These are phyloP conservation scores for Mesochorus sp. DNA, from an alignment of 2,888 invertebrate genomes.

Conservation along the genomic window DNA sequence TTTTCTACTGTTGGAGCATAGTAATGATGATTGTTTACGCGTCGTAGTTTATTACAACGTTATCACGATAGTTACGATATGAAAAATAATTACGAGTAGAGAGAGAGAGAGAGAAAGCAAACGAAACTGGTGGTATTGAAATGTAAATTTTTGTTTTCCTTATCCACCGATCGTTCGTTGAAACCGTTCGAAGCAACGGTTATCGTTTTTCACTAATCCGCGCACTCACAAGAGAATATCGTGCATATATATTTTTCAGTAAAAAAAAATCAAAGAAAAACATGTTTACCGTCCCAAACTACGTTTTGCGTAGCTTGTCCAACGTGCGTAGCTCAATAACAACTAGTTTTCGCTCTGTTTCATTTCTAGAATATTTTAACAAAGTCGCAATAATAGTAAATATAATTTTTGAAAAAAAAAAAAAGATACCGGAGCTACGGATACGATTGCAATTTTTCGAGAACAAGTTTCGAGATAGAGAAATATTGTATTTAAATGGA, in stretches of 20 bases:
- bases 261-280: no score
- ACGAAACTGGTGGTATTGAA: constrained; percentile 42
- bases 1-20: constrained; percentile 37
- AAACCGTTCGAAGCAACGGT: not conserved
- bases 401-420: no score
- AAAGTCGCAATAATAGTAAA: constrained; percentile 16
- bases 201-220: constrained; percentile 24
- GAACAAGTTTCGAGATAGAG: no score
- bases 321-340: constrained; percentile 38
- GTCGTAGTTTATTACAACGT: constrained; percentile 57
- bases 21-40: constrained; percentile 55
- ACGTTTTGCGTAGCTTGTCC: constrained; percentile 52
- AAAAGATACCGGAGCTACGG: no score
- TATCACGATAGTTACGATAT: constrained; percentile 47
- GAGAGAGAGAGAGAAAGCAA: constrained; percentile 6
- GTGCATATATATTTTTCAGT: constrained; percentile 58
- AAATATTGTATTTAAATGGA: no score
- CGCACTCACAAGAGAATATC: constrained; percentile 19
- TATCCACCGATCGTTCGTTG: constrained; percentile 38
- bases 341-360: not conserved
- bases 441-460: no score
- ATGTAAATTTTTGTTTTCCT: constrained; percentile 47
- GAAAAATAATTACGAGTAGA: constrained; percentile 24
- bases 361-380: no score
- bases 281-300: constrained; percentile 55